Evolutionary conservation across 2,888 invertebrate species (phyloP), one percentile per base, ranked within the genome.

Genomic region (Himalopsyche anomala): DNA sequence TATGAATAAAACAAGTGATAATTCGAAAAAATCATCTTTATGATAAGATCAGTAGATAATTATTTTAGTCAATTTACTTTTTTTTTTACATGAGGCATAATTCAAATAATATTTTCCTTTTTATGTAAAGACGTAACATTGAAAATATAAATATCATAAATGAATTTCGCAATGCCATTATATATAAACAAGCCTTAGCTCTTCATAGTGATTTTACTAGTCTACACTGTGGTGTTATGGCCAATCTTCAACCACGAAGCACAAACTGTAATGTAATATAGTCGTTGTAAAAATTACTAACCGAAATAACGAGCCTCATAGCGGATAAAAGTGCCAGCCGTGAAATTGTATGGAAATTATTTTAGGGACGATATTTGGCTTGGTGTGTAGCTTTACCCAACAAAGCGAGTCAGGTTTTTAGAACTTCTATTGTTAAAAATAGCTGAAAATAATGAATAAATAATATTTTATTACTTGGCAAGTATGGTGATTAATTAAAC

Each of bases 211-310:
- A 62, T 62, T 62, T 19, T 19, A 62, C 62, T 62, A 62, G 62
- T 62, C 62, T 62, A 62, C 62, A 62, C 62, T 19, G 19, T 62
- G 11, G 28, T 8, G 28, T 62, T n/a, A n/a, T 11, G 19, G 19
- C 28, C 19, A 19, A 62, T 62, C 62, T 62, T 28, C 19, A 62
- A 62, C 62, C 42, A 80, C 42, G 17, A 11, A n/a, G 28, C 54
- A 81, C 81, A 81, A 19, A 40, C 81, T 81, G 81, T 81, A 62
- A 28, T 56, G 40, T 81, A 45, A 81, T 81, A 54, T 40, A 51
- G 81, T 45, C 51, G 45, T 81, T 81, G 81, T 51, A 81, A 51
- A 81, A 81, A 81, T 81, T 81, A 42, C 81, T 19, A 81, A 17
- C 81, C 51, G n/a, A 42, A 51, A 51, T 51, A 81, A 81, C 81